Conservation (phyloP, 2,113 vertebrate species). For the Phoxinus phoxinus region DNA sequence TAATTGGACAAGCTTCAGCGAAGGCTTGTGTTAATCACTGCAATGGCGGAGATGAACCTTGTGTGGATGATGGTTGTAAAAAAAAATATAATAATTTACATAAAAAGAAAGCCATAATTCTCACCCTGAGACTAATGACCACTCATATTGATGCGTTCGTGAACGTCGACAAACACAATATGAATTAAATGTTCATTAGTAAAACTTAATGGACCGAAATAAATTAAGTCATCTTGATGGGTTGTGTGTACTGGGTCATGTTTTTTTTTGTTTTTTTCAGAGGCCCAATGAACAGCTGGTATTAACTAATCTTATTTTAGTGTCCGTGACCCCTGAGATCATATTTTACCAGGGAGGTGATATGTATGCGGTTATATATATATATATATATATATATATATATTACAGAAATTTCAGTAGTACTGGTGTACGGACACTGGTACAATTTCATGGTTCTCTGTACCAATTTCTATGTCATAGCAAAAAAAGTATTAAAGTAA, state of each 20-base stretch:
- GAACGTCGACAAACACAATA: not conserved
- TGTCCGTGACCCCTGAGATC: not conserved
- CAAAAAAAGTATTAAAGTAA: too few species aligned
- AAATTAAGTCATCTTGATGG: not conserved
- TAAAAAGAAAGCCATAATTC: not conserved
- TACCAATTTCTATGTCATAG: too few species aligned
- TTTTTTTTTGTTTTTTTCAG: not conserved
- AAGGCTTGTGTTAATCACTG: conserved; percentile 16
- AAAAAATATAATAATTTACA: too few species aligned
- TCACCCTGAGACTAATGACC: not conserved
- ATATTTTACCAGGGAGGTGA: not conserved
- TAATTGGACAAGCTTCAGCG: conserved; percentile 8
- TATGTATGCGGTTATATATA: too few species aligned
- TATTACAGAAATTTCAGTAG: too few species aligned
- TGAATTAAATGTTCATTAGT: not conserved
- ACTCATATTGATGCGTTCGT: not conserved
- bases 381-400: too few species aligned
- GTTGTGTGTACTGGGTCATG: not conserved
- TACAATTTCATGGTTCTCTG: too few species aligned
- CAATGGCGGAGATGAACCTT: not conserved
- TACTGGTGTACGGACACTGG: too few species aligned
- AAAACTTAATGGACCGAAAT: not conserved
- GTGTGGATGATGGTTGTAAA: too few species aligned
- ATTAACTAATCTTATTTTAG: not conserved
- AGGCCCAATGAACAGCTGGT: not conserved